Percentiles rank a stretch among this genome's conserved stretches.
Evolutionary conservation across 2,797 vertebrate species (phyloP).

Genomic region (Gymnoscopelus braueri): DNA sequence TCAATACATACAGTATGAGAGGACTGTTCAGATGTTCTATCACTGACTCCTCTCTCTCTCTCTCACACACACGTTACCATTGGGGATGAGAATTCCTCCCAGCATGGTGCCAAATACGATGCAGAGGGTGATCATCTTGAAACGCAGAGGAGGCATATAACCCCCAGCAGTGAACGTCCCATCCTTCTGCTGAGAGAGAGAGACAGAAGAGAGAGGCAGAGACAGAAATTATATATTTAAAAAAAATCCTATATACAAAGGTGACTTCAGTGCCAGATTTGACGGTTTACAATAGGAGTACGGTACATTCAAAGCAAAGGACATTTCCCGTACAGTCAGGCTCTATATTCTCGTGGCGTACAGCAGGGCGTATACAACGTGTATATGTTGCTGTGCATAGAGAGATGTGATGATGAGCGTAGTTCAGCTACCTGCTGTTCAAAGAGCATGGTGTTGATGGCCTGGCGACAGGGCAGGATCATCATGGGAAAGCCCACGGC

Average conservation of each 20-base stretch:
- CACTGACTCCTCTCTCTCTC: neutral
- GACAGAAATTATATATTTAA: neutral
- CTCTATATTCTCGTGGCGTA: no score
- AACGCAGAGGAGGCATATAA: constrained; percentile 97
- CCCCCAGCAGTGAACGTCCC: constrained; percentile 96
- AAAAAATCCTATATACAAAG: constrained; percentile 13
- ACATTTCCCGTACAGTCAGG: neutral
- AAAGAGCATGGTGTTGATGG: constrained; percentile 96
- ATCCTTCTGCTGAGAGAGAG: constrained; percentile 90
- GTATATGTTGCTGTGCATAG: no score
- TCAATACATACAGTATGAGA: no score
- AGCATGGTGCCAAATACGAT: constrained; percentile 98
- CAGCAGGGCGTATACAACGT: no score
- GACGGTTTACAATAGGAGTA: neutral
- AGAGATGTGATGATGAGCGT: neutral
- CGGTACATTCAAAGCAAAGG: neutral
- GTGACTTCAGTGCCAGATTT: neutral
- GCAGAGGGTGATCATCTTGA: constrained; percentile 92
- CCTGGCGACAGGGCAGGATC: constrained; percentile 97
- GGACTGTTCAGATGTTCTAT: no score
- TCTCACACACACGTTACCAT: constrained; percentile 80
- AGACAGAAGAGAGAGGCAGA: constrained; percentile 21
- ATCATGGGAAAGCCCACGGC: constrained; percentile 98
- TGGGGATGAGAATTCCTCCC: constrained; percentile 96
- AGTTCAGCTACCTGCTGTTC: constrained; percentile 91